Evolutionary conservation across 2,888 invertebrate genomes (phyloP), one percentile per base, ranked within the genome.

Genomic region (Xanthorhoe spadicearia): DNA sequence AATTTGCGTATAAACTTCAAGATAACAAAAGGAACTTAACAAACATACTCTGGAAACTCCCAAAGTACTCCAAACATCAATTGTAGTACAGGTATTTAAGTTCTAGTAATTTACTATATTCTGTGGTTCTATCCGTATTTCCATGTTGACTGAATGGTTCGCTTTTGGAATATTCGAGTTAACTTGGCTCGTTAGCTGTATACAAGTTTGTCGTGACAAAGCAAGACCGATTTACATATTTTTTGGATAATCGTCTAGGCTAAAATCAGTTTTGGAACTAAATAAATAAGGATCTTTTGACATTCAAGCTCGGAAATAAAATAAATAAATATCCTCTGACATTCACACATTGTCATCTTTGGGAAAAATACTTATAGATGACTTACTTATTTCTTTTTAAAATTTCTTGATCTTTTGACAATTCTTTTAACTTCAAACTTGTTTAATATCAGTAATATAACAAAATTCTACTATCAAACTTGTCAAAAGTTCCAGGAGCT

Each of bases 141-240:
- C 2, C 38, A 13, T 48, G 48, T 6, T 17, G 7, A 2, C 8
- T 48, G 48, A 48, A 48, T 48, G 48, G 48, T 6, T 48, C 15
- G 48, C 15, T 4, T 48, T 17, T 48, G 17, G 48, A 48, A 17
- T 48, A 48, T 48, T 48, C 15, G 4, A 48, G 48, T 8, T 1
- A 48, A 48, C 48, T 48, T 48, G 15, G 2, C 15, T 48, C 48
- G 48, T 48, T 48, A 15, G 48, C 48, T 17, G 48, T 48, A 48
- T 15, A 43, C 43, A 43, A 48, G 48, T 48, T 48, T 5, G 15
- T 15, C 0, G 13, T 48, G 48, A 48, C 48, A 48, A 48, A 17
- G 48, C 48, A 48, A 43, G 13, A 43, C 13, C 13, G 38, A 43
- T 48, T 48, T 17, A 15, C 48, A 17, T 48, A 17, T 48, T 15